phyloP scores from a whole-genome alignment of 2,888 invertebrate species.

The Serripes groenlandicus region DNA sequence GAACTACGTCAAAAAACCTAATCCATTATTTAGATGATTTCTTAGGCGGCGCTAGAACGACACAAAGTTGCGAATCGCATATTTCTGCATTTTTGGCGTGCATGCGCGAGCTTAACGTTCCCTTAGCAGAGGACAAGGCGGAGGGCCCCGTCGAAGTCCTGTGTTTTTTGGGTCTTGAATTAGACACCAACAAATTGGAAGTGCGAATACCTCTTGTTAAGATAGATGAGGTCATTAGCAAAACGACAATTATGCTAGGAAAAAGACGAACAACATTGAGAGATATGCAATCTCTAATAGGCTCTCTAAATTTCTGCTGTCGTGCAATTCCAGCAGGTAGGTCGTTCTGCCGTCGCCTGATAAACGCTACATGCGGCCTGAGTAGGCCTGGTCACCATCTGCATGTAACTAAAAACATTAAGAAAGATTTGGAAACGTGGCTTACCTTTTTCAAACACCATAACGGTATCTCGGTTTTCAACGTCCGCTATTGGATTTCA shows the following conservation, averaged over 20 bases:
- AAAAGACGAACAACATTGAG: slow-evolving; percentile 23
- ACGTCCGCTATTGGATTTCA: slow-evolving; percentile 37
- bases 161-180: slow-evolving; percentile 43
- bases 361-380: slow-evolving; percentile 38
- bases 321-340: slow-evolving; percentile 45
- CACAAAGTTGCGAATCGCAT: no score
- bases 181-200: slow-evolving; percentile 27
- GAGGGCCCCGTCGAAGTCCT: slow-evolving; percentile 15
- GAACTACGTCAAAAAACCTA: background rate
- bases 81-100: slow-evolving; percentile 7
- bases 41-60: slow-evolving; percentile 33
- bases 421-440: slow-evolving; percentile 43
- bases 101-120: slow-evolving; percentile 16
- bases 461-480: slow-evolving; percentile 42
- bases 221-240: slow-evolving; percentile 16
- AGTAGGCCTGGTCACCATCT: slow-evolving; percentile 50
- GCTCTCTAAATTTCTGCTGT: slow-evolving; percentile 41
- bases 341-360: slow-evolving; percentile 41
- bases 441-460: slow-evolving; percentile 25
- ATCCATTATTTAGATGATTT: slow-evolving; percentile 52
- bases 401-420: slow-evolving; percentile 28
- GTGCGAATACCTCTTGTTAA: slow-evolving; percentile 37
- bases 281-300: slow-evolving; percentile 51
- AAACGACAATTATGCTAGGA: slow-evolving; percentile 6
- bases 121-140: slow-evolving; percentile 29